A percentile compares a stretch with the other conserved stretches of the same genome.
These are phyloP conservation scores for Chunga burmeisteri DNA, from an alignment of 2,113 vertebrate species.

Conservation along the genomic window DNA sequence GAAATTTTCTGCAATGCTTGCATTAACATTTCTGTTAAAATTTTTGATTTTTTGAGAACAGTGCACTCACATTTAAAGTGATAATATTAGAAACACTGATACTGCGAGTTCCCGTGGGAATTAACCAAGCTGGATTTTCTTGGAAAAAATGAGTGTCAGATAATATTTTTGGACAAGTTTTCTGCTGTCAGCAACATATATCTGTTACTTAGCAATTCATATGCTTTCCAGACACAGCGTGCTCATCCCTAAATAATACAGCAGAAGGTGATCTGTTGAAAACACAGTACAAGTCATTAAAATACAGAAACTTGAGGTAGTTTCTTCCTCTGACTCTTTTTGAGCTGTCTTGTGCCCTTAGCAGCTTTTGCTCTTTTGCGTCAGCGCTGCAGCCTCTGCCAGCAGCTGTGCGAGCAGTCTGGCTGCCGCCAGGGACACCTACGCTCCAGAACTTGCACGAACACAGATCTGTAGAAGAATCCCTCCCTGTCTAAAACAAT, in stretches of 20 bases:
- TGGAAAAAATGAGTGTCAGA: neutral
- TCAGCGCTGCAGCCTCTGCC: neutral
- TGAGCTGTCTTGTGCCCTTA: neutral
- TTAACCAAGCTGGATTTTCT: neutral
- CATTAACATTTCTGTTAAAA: neutral
- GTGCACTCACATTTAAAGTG: fast-evolving
- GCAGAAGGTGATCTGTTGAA: neutral
- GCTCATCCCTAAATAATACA: neutral
- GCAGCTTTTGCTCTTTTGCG: neutral
- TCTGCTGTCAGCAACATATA: neutral
- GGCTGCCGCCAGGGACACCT: neutral
- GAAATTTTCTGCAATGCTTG: neutral
- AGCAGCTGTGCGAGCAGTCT: fast-evolving
- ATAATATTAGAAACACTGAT: neutral
- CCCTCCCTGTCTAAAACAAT: neutral
- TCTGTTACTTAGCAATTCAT: neutral
- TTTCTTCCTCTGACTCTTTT: neutral
- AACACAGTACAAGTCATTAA: neutral
- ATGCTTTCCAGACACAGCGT: neutral
- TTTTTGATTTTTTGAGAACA: neutral
- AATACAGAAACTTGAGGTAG: neutral
- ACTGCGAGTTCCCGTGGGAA: neutral
- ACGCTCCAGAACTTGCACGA: fast-evolving
- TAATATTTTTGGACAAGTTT: neutral
- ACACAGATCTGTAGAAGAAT: neutral